phyloP scores from a whole-genome alignment of 1,140 invertebrate genomes.

The Trachymyrmex cornetzi region DNA sequence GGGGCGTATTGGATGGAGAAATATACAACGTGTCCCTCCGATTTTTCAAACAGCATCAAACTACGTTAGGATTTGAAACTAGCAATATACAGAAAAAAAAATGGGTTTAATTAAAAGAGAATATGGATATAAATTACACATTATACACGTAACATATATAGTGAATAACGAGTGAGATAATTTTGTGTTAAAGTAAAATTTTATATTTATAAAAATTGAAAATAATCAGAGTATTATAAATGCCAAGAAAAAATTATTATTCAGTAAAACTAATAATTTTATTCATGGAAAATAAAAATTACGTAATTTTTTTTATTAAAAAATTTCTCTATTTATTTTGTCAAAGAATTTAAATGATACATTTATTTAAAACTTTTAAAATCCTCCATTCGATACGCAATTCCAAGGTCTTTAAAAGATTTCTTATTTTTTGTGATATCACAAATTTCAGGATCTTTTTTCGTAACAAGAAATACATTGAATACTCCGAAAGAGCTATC shows the following conservation, averaged over 20 bases:
- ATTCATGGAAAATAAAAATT: not conserved
- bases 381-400: not conserved
- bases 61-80: not conserved
- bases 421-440: not conserved
- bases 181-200: not conserved
- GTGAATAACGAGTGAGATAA: not conserved
- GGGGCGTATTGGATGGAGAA: slow-evolving; percentile 21
- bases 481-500: not conserved
- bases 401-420: not conserved
- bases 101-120: too few relatives aligned
- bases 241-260: not conserved
- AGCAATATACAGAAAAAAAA: not conserved
- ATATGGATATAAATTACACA: too few relatives aligned
- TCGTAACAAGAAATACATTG: not conserved
- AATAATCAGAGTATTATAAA: not conserved
- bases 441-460: not conserved
- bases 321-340: not conserved
- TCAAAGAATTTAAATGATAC: not conserved
- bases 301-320: not conserved
- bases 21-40: not conserved
- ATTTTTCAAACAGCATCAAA: not conserved
- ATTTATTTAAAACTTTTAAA: not conserved
- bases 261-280: not conserved
- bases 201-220: slow-evolving; percentile 1
- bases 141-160: too few relatives aligned